Base-by-base conservation (phyloP, 2,888 invertebrate species). In the Dolichomitus sp. region DNA sequence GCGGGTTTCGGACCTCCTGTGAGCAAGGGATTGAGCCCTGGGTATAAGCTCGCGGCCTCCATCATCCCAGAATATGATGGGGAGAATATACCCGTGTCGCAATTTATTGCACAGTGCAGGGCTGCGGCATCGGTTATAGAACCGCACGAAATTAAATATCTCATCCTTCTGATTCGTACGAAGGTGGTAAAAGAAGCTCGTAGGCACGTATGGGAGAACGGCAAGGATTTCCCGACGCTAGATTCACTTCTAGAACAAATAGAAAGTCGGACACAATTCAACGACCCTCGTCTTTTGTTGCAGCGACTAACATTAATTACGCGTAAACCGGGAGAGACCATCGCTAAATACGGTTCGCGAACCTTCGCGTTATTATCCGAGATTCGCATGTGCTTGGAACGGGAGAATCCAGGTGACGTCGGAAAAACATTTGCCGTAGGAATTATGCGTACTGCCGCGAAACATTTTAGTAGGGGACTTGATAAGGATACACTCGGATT, bases 31-130 rank as follows among this genome's bases (percentile, higher is more conserved):
- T 1, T 2, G 23, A 23, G 23, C 2, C 23, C 23, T 23, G 23
- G 23, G 23, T 23, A 23, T 23, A 23, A 23, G 23, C 23, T 23
- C 23, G 23, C 23, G 23, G 23, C 23, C 23, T 23, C 23, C 23
- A 23, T 69, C 37, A 69, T 69, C 19, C 69, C 69, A 1, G 69
- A 69, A 14, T 69, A 19, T 6, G 69, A 69, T 9, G 69, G 52
- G 1, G 54, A 69, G 7, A 69, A 69, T 4, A 52, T 54, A 17
- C 69, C 54, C 0, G 69, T 52, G 3, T 54, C 69, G 0, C 45
- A 45, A 27, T 69, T 69, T 54, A 23, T 69, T 0, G 52, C 45
- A 9, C 52, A 52, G 2, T 54, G 69, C 14, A 14, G 66, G 17
- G 30, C 30, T 1, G 66, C 66, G 4, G 30, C 66, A 4, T 33